Base-by-base conservation (phyloP, 2,797 vertebrate genomes). In the Saguinus oedipus region DNA sequence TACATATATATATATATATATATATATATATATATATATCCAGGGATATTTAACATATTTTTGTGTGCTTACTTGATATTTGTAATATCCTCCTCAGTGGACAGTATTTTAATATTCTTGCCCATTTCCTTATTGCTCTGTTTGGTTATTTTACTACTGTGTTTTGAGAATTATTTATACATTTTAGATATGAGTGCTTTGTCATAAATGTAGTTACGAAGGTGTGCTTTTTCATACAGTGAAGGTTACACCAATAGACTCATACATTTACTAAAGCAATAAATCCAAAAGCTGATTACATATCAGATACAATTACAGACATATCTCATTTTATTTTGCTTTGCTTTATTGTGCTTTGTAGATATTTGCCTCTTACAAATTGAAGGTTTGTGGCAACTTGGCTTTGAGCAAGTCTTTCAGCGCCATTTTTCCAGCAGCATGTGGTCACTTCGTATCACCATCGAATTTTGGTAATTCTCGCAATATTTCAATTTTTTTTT, bases 151-250 rank as follows among this genome's bases (percentile, higher is more conserved):
- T 89, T 53, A 86, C 12, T 53, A 22, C 20, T 91, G 14, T 88
- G 39, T 93, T 95, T 85, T 95, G 64, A 87, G 36, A 85, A 27
- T 84, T 92, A 84, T 53, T 84, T 87, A 61, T 11, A 74, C 4
- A 39, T 88, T 55, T 24, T 76, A 85, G 39, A 36, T 76, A 61
- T 68, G 4, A 80, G 36, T 64, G 4, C 36, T 75, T 36, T 68
- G 12, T 68, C 74, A 81, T 33, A 80, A 55, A 64, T 39, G 1
- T 19, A 90, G 24, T 36, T 81, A 17, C 13, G 59, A 75, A 76
- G 57, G 10, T 59, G 7, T 64, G 2, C 10, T 76, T 72, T 80
- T 53, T 76, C n/a, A 74, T 30, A 79, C 0, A 20, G 11, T 39
- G 10, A 44, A 84, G 26, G 5, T 89, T 89, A 85, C 4, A 92